These are phyloP conservation scores for Erannis defoliaria DNA, from an alignment of 2,888 invertebrate genomes.

Conservation along the genomic window DNA sequence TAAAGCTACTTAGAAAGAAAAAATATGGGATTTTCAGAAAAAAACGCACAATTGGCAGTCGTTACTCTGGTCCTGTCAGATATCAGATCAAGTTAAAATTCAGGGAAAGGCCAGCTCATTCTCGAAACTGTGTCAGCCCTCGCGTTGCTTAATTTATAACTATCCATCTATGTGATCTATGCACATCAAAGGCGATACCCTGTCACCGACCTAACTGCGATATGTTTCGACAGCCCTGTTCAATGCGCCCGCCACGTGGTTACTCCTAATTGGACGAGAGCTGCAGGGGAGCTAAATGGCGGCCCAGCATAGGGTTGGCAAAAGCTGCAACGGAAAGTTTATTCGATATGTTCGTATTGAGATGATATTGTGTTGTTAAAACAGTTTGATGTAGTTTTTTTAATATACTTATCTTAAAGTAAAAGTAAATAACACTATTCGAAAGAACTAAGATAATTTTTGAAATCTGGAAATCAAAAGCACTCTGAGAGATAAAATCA, in stretches of 20 bases:
- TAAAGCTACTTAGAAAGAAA: too few relatives aligned
- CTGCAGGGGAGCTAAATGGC: constrained; percentile 21
- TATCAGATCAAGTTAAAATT: too few relatives aligned
- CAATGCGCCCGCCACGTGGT: constrained; percentile 13
- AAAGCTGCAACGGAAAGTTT: not conserved
- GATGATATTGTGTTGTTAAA: too few relatives aligned
- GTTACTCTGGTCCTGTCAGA: too few relatives aligned
- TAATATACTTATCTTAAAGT: too few relatives aligned
- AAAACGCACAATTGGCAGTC: too few relatives aligned
- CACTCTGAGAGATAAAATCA: too few relatives aligned
- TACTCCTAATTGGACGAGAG: constrained; percentile 30
- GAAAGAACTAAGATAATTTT: too few relatives aligned
- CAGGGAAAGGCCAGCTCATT: too few relatives aligned
- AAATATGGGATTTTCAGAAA: too few relatives aligned
- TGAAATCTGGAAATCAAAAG: too few relatives aligned
- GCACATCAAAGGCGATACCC: constrained; percentile 6
- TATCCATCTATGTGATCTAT: not conserved
- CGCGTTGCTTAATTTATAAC: too few relatives aligned
- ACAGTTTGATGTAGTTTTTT: not conserved
- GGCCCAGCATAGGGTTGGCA: constrained; percentile 6
- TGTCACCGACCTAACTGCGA: constrained; percentile 2
- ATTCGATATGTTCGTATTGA: not conserved
- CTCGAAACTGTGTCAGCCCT: constrained; percentile 2
- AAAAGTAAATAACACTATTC: not conserved
- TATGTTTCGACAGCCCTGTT: constrained; percentile 20